Evolutionary conservation across 2,888 invertebrate genomes (phyloP).

Genomic region (Phortica okadai): DNA sequence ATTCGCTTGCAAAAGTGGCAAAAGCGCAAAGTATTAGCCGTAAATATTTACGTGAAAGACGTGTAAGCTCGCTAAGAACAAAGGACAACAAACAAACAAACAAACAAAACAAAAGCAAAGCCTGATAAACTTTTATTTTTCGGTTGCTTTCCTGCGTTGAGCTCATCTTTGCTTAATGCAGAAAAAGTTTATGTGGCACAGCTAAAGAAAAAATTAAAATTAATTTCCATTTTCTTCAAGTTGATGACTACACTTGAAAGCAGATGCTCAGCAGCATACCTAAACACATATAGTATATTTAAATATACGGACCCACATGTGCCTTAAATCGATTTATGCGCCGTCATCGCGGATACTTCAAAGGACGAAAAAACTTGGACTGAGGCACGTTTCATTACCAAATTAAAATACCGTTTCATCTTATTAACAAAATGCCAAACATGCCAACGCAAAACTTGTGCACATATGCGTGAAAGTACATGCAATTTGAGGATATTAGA

Average conservation of each 20-base stretch:
- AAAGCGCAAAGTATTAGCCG: constrained; percentile 24
- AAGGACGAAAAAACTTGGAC: neutral
- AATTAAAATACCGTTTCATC: constrained; percentile 52
- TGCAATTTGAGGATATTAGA: constrained; percentile 57
- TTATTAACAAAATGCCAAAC: constrained; percentile 59
- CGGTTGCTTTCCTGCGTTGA: too few species aligned
- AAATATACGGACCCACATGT: neutral
- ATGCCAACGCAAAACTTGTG: constrained; percentile 39
- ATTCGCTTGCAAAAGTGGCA: constrained; percentile 20
- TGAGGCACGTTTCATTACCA: constrained; percentile 44
- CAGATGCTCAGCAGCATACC: neutral
- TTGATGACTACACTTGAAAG: constrained; percentile 2
- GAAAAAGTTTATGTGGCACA: constrained; percentile 14
- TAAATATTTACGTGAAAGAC: constrained; percentile 29
- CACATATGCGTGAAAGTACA: constrained; percentile 47
- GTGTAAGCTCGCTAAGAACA: constrained; percentile 20
- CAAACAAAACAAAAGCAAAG: neutral
- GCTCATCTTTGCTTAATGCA: neutral
- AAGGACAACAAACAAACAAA: constrained; percentile 16
- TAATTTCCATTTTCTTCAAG: constrained; percentile 20
- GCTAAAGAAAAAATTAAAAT: constrained; percentile 21
- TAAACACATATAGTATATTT: too few species aligned
- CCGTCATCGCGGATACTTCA: neutral
- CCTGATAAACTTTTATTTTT: neutral
- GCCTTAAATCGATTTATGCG: neutral